A percentile compares a stretch with the other conserved stretches of the same genome.
phyloP scores from a whole-genome alignment of 2,113 vertebrate genomes.

The Leptodactylus fuscus region DNA sequence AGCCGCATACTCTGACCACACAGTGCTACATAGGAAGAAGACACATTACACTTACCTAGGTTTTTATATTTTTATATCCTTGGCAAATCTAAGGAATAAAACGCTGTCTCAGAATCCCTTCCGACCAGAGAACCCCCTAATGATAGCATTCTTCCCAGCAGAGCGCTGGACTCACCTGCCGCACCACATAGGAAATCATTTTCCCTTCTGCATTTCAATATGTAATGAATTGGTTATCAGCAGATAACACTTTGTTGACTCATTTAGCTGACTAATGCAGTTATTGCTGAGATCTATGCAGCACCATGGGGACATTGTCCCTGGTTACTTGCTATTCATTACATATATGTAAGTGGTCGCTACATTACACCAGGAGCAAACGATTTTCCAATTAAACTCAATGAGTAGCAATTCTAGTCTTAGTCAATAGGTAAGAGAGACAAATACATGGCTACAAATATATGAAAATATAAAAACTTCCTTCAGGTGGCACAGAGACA shows the following conservation, averaged over 20 bases:
- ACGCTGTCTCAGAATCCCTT: background rate
- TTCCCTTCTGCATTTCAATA: conserved; percentile 43
- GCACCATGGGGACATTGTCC: conserved; percentile 41
- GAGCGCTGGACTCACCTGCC: conserved; percentile 26
- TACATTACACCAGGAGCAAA: background rate
- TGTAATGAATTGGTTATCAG: conserved; percentile 61
- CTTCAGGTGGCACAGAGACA: no score
- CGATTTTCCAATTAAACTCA: background rate
- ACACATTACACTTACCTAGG: background rate
- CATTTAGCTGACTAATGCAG: conserved; percentile 52
- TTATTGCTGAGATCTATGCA: conserved; percentile 53
- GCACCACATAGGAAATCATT: conserved; percentile 29
- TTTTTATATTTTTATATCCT: conserved; percentile 9
- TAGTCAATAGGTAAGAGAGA: background rate
- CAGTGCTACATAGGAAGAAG: background rate
- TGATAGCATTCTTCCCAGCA: conserved; percentile 20
- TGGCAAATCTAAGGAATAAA: background rate
- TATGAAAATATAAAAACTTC: no score
- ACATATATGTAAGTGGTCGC: conserved; percentile 9
- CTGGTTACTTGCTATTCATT: conserved; percentile 51
- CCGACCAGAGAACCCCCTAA: background rate
- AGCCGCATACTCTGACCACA: background rate
- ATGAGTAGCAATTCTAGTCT: background rate
- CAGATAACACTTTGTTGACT: conserved; percentile 58
- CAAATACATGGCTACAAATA: background rate